Evolutionary conservation across 2,888 invertebrate species (phyloP).

Genomic region (Conchocele bisecta): DNA sequence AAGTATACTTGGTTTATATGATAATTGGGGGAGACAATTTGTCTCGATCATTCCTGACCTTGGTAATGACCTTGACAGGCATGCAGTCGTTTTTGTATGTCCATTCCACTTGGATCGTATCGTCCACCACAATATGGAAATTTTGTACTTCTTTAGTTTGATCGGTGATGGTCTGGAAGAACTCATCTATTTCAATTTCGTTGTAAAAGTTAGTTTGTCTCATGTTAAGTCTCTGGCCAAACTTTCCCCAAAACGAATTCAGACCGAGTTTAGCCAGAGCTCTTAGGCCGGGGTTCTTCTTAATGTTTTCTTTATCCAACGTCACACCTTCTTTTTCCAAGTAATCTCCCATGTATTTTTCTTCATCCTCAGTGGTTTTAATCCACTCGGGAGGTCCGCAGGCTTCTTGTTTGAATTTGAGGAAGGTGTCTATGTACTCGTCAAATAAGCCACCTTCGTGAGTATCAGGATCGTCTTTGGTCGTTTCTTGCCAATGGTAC

Average conservation of each 20-base stretch:
- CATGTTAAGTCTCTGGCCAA: background rate
- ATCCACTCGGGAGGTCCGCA: background rate
- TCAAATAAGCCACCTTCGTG: constrained; percentile 66
- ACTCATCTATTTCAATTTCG: constrained; percentile 6
- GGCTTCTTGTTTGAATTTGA: constrained; percentile 33
- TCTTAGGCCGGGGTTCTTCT: background rate
- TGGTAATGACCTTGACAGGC: no score
- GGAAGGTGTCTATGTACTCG: constrained; percentile 67
- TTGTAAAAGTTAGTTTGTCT: background rate
- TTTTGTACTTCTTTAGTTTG: constrained; percentile 10
- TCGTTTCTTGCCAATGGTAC: constrained; percentile 71
- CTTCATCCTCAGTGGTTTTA: background rate
- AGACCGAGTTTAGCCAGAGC: constrained; percentile 13
- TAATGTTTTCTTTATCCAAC: background rate
- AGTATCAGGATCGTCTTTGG: constrained; percentile 24
- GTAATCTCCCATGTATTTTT: background rate
- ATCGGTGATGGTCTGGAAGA: constrained; percentile 10
- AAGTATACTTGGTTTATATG: no score
- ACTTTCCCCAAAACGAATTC: constrained; percentile 20
- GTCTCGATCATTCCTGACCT: no score
- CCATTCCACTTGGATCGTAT: constrained; percentile 39
- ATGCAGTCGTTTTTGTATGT: constrained; percentile 15
- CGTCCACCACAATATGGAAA: constrained; percentile 13
- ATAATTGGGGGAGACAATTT: no score
- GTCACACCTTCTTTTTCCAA: background rate